Evolutionary conservation across 2,113 vertebrate species (phyloP).

Genomic region (Rousettus leschenaultii): DNA sequence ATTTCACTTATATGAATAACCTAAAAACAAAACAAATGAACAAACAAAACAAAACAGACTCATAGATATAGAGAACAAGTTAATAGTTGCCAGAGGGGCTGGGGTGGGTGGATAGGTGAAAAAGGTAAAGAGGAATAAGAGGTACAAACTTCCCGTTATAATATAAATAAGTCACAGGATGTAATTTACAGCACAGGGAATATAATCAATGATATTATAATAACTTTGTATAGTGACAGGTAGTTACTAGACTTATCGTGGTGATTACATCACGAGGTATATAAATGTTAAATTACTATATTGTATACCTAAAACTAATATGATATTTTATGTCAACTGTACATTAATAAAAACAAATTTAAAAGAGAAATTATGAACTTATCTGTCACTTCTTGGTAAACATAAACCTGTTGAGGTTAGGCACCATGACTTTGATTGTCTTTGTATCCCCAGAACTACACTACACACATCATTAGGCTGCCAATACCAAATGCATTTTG

Average conservation of each 20-base stretch:
- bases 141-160: neutral
- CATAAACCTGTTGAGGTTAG: neutral
- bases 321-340: neutral
- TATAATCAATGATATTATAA: neutral
- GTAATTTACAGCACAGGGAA: neutral
- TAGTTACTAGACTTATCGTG: neutral
- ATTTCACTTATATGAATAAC: neutral
- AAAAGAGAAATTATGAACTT: neutral
- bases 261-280: neutral
- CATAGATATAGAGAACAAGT: no score
- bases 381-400: neutral
- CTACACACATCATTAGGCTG: neutral
- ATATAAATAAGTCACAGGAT: neutral
- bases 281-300: neutral
- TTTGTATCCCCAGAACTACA: neutral
- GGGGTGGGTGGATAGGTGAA: neutral
- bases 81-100: no score
- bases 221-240: neutral
- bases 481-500: conserved; percentile 25
- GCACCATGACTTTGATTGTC: neutral
- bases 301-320: neutral
- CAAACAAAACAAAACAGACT: neutral
- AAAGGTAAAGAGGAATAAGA: neutral
- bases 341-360: neutral
- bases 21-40: neutral